Evolutionary conservation across 2,113 vertebrate genomes (phyloP), one percentile per base, ranked within the genome.

Genomic region (Mustela lutreola): DNA sequence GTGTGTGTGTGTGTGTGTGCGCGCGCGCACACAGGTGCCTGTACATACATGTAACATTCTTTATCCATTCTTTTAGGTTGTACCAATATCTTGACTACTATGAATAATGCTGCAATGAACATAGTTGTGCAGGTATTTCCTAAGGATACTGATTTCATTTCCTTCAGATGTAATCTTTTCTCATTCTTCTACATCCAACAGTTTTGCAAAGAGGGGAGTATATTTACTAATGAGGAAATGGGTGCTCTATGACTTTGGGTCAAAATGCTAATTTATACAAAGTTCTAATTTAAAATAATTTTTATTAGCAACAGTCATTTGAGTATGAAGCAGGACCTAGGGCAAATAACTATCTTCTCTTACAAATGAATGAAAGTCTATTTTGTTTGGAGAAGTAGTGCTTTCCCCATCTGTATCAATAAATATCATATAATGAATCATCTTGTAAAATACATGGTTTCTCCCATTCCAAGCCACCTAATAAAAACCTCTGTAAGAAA

Each of bases 241-340:
- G 10, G 0, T 28, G 21, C n/a, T 90, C 67, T 60, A 71, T 75
- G 73, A 85, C 42, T 5, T 81, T 78, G 22, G 33, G 33, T 50
- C 42, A 93, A 91, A 84, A 90, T 79, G 14, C 15, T 70, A 58
- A 81, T 24, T 73, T 79, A 88, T 75, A 33, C 39, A 50, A 95
- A 73, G 36, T 84, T 88, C 22, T 88, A 82, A 53, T 67, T 95
- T 85, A 70, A 92, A 89, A 39, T 58, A 83, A 9, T 90, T 86
- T 84, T 81, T 42, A 70, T 91, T 89, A 84, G 39, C 7, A 89
- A 33, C 14, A 76, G 14, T 85, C 67, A 4, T 62, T 84, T 89
- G 22, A 82, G 33, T 31, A 18, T 73, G 36, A 71, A 65, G 71
- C 45, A 80, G 11, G 24, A 65, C 60, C 42, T 67, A 45, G 3